Evolutionary conservation across 2,797 vertebrate genomes (phyloP).

Genomic region (Champsocephalus gunnari): DNA sequence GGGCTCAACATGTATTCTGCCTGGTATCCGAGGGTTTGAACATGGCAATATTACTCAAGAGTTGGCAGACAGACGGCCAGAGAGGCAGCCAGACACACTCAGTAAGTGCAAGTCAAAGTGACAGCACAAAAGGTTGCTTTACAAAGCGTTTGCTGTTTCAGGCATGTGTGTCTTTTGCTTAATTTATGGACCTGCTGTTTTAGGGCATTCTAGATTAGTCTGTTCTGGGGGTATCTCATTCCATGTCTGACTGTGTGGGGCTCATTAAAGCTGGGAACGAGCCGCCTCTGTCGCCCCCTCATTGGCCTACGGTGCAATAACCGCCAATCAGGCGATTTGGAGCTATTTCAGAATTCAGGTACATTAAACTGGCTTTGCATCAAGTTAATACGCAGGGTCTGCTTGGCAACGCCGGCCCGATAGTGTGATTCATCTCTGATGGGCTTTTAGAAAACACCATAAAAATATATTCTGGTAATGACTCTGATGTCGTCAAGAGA

Average conservation of each 20-base stretch:
- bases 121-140: slow-evolving; percentile 71
- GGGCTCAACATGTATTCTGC: slow-evolving; percentile 47
- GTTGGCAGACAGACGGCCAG: slow-evolving; percentile 34
- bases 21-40: slow-evolving; percentile 48
- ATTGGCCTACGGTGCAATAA: slow-evolving; percentile 90
- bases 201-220: slow-evolving; percentile 87
- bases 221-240: slow-evolving; percentile 87
- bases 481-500: slow-evolving; percentile 75
- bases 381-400: slow-evolving; percentile 71
- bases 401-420: slow-evolving; percentile 65
- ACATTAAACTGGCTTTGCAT: slow-evolving; percentile 80
- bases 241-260: slow-evolving; percentile 83
- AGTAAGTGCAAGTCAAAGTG: slow-evolving; percentile 63
- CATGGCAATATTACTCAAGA: slow-evolving; percentile 42
- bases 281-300: slow-evolving; percentile 75
- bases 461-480: slow-evolving; percentile 81
- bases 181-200: slow-evolving; percentile 87
- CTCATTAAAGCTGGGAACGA: slow-evolving; percentile 82
- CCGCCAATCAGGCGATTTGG: slow-evolving; percentile 79
- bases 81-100: slow-evolving; percentile 51
- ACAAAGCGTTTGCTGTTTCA: slow-evolving; percentile 80
- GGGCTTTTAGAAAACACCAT: slow-evolving; percentile 81
- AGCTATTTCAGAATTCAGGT: slow-evolving; percentile 80
- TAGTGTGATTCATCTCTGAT: slow-evolving; percentile 75
- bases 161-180: slow-evolving; percentile 89